Percentiles rank a stretch among this genome's conserved stretches.
Evolutionary conservation across 2,888 invertebrate species (phyloP).

Genomic region (Melipona beecheii): DNA sequence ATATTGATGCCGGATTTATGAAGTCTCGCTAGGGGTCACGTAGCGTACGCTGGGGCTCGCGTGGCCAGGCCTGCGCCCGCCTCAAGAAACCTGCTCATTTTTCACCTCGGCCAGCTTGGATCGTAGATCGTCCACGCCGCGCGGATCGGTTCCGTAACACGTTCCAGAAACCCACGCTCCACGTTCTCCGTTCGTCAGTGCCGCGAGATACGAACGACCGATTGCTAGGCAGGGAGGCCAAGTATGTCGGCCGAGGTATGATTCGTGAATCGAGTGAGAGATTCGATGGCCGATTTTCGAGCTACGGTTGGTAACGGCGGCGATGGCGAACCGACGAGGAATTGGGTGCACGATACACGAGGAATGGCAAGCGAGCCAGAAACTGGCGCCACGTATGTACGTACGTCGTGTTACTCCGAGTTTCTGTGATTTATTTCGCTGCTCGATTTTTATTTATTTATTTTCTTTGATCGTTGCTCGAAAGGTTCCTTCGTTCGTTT

Average conservation of each 20-base stretch:
- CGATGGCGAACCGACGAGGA: conserved; percentile 25
- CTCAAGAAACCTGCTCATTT: conserved; percentile 60
- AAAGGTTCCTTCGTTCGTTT: too few species aligned
- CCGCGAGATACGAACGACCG: conserved; percentile 48
- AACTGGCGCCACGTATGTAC: too few species aligned
- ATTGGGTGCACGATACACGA: conserved; percentile 34
- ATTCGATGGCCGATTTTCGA: conserved; percentile 51
- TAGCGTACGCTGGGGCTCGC: conserved; percentile 63
- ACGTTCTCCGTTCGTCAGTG: conserved; percentile 61
- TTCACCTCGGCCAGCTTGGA: conserved; percentile 48
- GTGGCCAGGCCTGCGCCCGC: conserved; percentile 27
- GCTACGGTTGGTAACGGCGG: conserved; percentile 14
- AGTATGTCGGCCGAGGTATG: conserved; percentile 61
- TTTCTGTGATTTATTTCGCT: too few species aligned
- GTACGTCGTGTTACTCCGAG: too few species aligned
- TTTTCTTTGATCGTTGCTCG: too few species aligned
- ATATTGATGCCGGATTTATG: conserved; percentile 78
- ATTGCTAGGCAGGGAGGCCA: conserved; percentile 33
- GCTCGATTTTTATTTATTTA: too few species aligned
- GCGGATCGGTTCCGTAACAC: conserved; percentile 62
- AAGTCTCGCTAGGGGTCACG: conserved; percentile 74
- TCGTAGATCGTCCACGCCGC: conserved; percentile 63
- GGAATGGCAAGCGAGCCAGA: conserved; percentile 19
- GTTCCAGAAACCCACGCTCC: conserved; percentile 42
- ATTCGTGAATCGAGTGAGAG: background rate